Conservation (phyloP, 2,888 invertebrate genomes). For the Ptychoptera albimana region DNA sequence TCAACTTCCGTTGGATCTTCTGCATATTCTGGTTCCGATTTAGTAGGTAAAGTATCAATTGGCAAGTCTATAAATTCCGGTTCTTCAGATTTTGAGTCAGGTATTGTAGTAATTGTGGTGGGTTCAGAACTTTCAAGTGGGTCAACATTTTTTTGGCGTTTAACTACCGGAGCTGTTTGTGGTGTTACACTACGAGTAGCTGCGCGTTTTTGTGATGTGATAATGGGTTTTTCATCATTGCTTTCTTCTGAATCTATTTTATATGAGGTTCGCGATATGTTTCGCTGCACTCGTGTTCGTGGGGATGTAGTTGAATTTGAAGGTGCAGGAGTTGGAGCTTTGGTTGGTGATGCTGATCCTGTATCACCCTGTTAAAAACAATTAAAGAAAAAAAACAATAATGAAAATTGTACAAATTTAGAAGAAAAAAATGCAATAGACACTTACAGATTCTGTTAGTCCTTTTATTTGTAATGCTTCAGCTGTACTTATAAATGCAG, state of each 20-base stretch:
- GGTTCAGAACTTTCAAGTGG: conserved; percentile 42
- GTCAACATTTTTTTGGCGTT: conserved; percentile 34
- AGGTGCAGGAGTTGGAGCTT: conserved; percentile 41
- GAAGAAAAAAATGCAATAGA: conserved; percentile 4
- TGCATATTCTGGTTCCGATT: conserved; percentile 50
- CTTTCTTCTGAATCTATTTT: conserved; percentile 49
- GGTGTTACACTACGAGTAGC: conserved; percentile 24
- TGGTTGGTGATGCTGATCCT: conserved; percentile 46
- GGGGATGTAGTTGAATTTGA: conserved; percentile 12
- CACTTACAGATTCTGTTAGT: conserved; percentile 44
- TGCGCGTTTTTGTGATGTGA: conserved; percentile 27
- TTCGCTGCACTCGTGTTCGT: conserved; percentile 23
- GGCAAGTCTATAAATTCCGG: conserved; percentile 31
- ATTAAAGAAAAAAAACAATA: conserved; percentile 37
- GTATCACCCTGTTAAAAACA: conserved; percentile 49
- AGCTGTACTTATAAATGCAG: conserved; percentile 54
- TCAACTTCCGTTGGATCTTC: conserved; percentile 47
- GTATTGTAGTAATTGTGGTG: conserved; percentile 37
- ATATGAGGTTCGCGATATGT: conserved; percentile 27
- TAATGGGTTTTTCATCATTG: conserved; percentile 41
- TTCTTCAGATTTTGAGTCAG: conserved; percentile 18
- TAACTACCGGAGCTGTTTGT: conserved; percentile 13
- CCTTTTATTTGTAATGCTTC: conserved; percentile 57
- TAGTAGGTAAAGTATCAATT: conserved; percentile 37
- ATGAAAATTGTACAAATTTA: conserved; percentile 18